These are phyloP conservation scores for Sminthopsis crassicaudata DNA, from an alignment of 2,113 vertebrate genomes.

Conservation along the genomic window DNA sequence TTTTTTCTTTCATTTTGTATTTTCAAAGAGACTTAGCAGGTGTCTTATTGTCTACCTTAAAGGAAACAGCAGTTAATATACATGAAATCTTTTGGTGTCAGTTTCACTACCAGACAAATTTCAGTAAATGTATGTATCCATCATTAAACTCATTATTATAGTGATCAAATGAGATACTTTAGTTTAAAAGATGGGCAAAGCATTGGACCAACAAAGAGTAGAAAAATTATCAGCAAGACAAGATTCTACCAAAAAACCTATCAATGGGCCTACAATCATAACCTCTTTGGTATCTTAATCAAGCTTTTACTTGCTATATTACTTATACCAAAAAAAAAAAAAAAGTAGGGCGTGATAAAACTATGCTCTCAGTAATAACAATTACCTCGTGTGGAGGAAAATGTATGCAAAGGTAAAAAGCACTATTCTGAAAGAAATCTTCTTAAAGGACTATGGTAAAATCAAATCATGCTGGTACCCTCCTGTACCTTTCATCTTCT, in stretches of 20 bases:
- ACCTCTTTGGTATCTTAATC: neutral
- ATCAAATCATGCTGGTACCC: neutral
- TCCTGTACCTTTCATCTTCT: neutral
- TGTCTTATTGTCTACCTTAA: constrained; percentile 33
- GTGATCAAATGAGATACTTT: neutral
- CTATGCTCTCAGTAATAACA: neutral
- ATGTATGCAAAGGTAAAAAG: neutral
- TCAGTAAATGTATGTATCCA: neutral
- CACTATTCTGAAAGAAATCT: neutral
- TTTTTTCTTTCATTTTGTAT: neutral
- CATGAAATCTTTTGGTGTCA: constrained; percentile 6
- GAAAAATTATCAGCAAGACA: neutral
- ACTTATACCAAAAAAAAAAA: neutral
- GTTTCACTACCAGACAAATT: neutral
- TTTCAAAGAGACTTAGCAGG: neutral
- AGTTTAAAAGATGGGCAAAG: neutral
- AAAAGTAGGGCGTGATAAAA: neutral
- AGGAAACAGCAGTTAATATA: constrained; percentile 25
- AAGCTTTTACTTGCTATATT: neutral
- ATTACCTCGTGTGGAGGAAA: neutral
- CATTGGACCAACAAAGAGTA: neutral
- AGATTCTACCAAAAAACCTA: neutral
- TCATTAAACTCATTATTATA: neutral
- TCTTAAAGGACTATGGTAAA: neutral
- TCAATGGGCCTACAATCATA: neutral